Evolutionary conservation across 2,888 invertebrate genomes (phyloP), one percentile per base, ranked within the genome.

Genomic region (Busseola fusca): DNA sequence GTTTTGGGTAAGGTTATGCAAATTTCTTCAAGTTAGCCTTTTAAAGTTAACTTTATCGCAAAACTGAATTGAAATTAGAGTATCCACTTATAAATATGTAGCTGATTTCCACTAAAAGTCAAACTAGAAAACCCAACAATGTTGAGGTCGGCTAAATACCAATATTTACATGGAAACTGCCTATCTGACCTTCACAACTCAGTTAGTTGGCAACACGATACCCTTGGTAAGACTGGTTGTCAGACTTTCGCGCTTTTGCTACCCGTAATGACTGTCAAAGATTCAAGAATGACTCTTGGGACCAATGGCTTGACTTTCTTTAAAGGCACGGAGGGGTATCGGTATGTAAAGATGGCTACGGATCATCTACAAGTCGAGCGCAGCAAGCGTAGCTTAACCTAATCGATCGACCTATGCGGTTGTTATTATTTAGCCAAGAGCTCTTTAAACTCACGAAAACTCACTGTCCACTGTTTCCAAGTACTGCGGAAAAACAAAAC

Each of bases 401-500:
- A 3, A 21, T 21, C 9, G 10, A n/a, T 48, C 10, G 48, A 48
- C 48, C n/a, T 3, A 10, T 48, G n/a, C 21, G 21, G 0, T 48
- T 50, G n/a, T 10, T n/a, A 48, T 48, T 48, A n/a, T 10, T 50
- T 12, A 10, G 48, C 48, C 9, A 21, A 9, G 48, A 21, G 21
- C 10, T n/a, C 48, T 21, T 48, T 21, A 48, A 48, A 48, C n/a
- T 48, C 40, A 40, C 14, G 12, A 40, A 12, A 40, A 4, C 4
- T 14, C n/a, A 25, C 10, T n/a, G 10, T n/a, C 42, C 1, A 42
- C 5, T 60, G 60, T 48, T 5, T 54, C 6, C 3, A 62, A 69
- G 12, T 40, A 63, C 16, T 1, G n/a, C 6, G 63, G 25, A 56
- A 69, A 59, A 77, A 68, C 37, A 70, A 76, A 40, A 72, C 42